These are phyloP conservation scores for Pristionchus entomophagus DNA, from an alignment of 2,888 invertebrate genomes.

Conservation along the genomic window DNA sequence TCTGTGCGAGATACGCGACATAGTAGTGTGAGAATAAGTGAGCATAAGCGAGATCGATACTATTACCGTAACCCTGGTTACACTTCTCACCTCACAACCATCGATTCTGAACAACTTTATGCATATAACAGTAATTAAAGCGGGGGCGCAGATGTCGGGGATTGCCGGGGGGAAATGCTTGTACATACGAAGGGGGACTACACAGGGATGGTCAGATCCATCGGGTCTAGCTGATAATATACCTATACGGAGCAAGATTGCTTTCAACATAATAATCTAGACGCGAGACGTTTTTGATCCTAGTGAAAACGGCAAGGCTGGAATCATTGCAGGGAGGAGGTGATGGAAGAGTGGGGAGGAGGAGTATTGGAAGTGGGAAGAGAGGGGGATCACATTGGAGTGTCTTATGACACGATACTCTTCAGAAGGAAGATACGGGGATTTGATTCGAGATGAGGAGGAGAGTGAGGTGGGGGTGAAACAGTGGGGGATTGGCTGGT, in stretches of 20 bases:
- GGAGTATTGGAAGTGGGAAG: slow-evolving; percentile 12
- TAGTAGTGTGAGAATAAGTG: background rate
- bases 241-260: background rate
- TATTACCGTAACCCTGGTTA: background rate
- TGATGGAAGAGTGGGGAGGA: background rate
- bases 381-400: background rate
- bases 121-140: slow-evolving; percentile 26
- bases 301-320: slow-evolving; percentile 23
- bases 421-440: background rate
- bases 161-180: slow-evolving; percentile 6
- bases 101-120: background rate
- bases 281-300: slow-evolving; percentile 21
- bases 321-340: slow-evolving; percentile 20
- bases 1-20: background rate
- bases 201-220: slow-evolving; percentile 26
- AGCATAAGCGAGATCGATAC: background rate
- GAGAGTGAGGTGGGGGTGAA: slow-evolving; percentile 39
- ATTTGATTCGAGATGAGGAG: slow-evolving; percentile 9
- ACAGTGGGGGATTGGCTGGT: background rate
- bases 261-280: background rate
- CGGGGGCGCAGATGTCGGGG: background rate
- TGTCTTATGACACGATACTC: slow-evolving; percentile 29
- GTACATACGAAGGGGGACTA: background rate
- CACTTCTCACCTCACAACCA: no score
- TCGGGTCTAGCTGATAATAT: background rate